These are phyloP conservation scores for Apodemus speciosus DNA, from an alignment of 2,113 vertebrate species.

Conservation along the genomic window DNA sequence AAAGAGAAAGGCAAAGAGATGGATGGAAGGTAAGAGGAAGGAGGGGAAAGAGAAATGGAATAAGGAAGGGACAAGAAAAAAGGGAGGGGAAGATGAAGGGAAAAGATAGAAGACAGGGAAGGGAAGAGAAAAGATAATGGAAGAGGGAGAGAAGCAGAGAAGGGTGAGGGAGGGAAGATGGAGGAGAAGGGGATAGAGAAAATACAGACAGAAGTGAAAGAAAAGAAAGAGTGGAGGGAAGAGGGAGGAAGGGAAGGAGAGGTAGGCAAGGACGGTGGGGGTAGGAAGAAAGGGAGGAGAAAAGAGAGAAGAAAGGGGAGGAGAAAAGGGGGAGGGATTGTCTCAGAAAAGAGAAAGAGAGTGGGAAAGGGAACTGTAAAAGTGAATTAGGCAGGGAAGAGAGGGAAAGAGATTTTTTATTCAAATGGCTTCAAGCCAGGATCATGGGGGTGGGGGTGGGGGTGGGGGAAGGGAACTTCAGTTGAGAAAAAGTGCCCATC, in stretches of 20 bases:
- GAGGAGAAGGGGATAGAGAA: too few species aligned
- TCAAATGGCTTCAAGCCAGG: neutral
- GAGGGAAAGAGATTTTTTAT: neutral
- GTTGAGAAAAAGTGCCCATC: neutral
- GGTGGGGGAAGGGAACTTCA: neutral
- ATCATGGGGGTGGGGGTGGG: too few species aligned
- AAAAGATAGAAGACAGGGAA: neutral
- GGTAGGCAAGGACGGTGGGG: too few species aligned
- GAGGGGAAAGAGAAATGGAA: neutral
- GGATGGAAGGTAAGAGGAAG: too few species aligned
- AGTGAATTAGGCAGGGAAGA: neutral
- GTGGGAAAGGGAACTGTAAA: neutral
- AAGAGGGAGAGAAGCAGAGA: neutral
- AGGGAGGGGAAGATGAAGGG: too few species aligned
- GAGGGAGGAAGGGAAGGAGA: too few species aligned
- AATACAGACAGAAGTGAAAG: too few species aligned
- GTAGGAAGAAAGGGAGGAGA: too few species aligned
- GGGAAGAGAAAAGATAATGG: neutral
- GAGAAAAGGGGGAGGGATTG: neutral
- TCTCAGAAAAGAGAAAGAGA: neutral
- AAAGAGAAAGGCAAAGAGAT: neutral
- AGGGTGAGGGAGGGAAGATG: too few species aligned
- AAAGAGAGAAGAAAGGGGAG: fast-evolving
- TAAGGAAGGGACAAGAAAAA: neutral
- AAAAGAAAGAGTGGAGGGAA: too few species aligned